Conservation (phyloP, 2,797 vertebrate species). For the Denticeps clupeoides region DNA sequence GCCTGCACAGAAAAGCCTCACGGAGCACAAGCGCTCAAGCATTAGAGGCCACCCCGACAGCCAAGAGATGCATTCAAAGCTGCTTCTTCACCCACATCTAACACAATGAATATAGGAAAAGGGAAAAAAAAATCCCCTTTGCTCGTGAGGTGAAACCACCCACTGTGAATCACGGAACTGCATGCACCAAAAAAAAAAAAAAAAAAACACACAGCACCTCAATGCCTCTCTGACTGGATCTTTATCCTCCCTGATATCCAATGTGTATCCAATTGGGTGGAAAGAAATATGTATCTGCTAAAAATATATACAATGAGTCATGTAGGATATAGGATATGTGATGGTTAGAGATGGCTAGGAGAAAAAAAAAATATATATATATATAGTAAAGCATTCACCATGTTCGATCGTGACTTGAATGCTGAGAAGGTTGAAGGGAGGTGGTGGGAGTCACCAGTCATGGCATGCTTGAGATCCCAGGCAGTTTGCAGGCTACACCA, state of each 20-base stretch:
- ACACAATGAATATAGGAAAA: neutral
- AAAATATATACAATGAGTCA: too few relatives aligned
- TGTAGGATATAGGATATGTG: too few relatives aligned
- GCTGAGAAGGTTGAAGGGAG: too few relatives aligned
- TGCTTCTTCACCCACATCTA: neutral
- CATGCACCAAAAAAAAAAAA: neutral
- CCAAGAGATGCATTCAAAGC: slow-evolving; percentile 5
- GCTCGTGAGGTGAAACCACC: slow-evolving; percentile 4
- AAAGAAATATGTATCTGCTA: too few relatives aligned
- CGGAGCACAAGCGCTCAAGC: slow-evolving; percentile 12
- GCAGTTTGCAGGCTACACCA: slow-evolving; percentile 1
- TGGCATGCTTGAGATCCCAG: neutral
- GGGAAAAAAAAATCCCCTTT: neutral
- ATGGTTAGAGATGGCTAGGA: too few relatives aligned
- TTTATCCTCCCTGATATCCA: too few relatives aligned
- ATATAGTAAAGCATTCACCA: too few relatives aligned
- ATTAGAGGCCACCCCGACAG: slow-evolving; percentile 3
- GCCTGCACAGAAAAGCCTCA: slow-evolving; percentile 8
- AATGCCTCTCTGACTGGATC: too few relatives aligned
- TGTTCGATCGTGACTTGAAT: too few relatives aligned
- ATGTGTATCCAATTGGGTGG: too few relatives aligned
- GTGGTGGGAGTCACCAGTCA: too few relatives aligned
- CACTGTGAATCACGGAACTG: slow-evolving; percentile 4
- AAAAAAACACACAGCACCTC: neutral
- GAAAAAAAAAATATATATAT: too few relatives aligned